Conservation (phyloP, 2,888 invertebrate species). For the Drosophila neotestacea region DNA sequence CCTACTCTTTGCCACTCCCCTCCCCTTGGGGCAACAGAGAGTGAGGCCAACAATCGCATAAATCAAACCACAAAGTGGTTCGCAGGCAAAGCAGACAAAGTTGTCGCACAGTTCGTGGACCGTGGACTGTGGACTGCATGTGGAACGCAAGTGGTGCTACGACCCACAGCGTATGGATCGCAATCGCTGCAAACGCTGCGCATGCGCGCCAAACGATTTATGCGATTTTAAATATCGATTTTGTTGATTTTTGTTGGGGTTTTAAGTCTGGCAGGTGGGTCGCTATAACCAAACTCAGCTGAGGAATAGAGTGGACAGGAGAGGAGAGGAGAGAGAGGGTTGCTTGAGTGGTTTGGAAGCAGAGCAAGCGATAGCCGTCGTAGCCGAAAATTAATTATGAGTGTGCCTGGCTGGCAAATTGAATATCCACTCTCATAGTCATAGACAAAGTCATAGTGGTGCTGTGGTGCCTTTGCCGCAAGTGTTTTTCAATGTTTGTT, state of each 20-base stretch:
- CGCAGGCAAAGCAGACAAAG: constrained; percentile 25
- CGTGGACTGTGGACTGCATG: constrained; percentile 13
- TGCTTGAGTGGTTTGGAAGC: constrained; percentile 45
- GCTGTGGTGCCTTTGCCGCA: constrained; percentile 47
- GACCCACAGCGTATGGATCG: constrained; percentile 49
- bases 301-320: neutral
- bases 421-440: constrained; percentile 62
- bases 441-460: neutral
- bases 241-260: constrained; percentile 82
- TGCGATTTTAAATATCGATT: constrained; percentile 85
- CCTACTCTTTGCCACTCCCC: neutral
- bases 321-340: neutral
- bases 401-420: constrained; percentile 62
- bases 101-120: constrained; percentile 18
- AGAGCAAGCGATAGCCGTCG: constrained; percentile 54
- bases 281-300: constrained; percentile 4
- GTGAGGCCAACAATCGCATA: constrained; percentile 60
- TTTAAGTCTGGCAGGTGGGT: constrained; percentile 64
- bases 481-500: constrained; percentile 79
- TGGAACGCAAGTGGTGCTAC: constrained; percentile 46
- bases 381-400: constrained; percentile 83
- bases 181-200: constrained; percentile 29
- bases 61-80: constrained; percentile 74
- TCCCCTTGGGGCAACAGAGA: constrained; percentile 22
- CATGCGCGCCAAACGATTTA: constrained; percentile 75